phyloP scores from a whole-genome alignment of 2,888 invertebrate genomes.

The Agonopterix alstromeriana region DNA sequence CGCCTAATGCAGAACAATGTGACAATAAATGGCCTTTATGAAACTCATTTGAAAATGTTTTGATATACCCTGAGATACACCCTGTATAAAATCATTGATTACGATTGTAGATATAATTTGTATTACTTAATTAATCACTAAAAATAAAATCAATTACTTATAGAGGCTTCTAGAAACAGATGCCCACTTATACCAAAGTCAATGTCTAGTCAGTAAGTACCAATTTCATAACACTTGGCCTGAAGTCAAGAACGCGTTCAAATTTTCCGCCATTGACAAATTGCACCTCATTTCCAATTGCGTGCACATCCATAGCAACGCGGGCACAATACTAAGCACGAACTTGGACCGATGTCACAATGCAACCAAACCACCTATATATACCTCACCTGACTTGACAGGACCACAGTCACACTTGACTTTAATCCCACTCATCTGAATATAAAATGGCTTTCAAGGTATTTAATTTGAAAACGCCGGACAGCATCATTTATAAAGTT shows the following conservation, averaged over 20 bases:
- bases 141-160: too few relatives aligned
- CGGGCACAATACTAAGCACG: constrained; percentile 61
- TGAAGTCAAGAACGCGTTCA: constrained; percentile 58
- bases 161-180: too few relatives aligned
- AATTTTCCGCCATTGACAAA: constrained; percentile 69
- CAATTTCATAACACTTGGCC: constrained; percentile 56
- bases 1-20: too few relatives aligned
- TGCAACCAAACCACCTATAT: neutral
- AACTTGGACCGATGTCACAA: constrained; percentile 37
- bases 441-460: neutral
- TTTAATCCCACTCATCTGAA: neutral
- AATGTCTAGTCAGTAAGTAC: neutral
- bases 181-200: neutral
- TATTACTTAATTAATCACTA: too few relatives aligned
- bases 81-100: too few relatives aligned
- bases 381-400: neutral
- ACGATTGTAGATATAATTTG: too few relatives aligned
- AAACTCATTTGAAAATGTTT: too few relatives aligned
- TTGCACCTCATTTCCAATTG: constrained; percentile 67
- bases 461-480: neutral
- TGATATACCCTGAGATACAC: too few relatives aligned
- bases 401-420: neutral
- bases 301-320: constrained; percentile 63
- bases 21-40: too few relatives aligned
- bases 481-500: too few relatives aligned